These are phyloP conservation scores for Barnardius zonarius DNA, from an alignment of 2,113 vertebrate species.

Conservation along the genomic window DNA sequence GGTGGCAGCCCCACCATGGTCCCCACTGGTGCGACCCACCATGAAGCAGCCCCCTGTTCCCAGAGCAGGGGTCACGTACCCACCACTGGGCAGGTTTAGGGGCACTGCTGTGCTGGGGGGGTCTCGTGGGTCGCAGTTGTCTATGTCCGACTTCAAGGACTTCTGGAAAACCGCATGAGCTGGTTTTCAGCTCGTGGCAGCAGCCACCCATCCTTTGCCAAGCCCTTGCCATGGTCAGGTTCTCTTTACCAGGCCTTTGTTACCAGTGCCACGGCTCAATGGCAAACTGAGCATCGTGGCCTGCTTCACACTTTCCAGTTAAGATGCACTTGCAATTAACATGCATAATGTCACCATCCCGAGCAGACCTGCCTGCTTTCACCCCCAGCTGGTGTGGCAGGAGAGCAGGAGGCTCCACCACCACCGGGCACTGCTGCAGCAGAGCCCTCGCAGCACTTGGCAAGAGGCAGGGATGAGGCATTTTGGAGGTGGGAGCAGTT, in stretches of 20 bases:
- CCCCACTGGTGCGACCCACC: neutral
- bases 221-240: neutral
- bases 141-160: neutral
- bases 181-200: neutral
- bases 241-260: neutral
- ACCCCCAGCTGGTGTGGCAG: neutral
- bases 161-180: neutral
- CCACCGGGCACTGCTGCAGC: neutral
- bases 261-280: neutral
- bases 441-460: neutral
- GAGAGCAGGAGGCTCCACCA: neutral
- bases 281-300: neutral
- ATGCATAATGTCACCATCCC: fast-evolving
- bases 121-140: fast-evolving
- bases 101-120: neutral
- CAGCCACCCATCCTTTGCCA: neutral
- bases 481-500: neutral
- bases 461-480: neutral
- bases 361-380: neutral
- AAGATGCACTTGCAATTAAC: neutral
- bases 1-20: neutral
- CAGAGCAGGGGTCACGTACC: fast-evolving
- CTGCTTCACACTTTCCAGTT: neutral
- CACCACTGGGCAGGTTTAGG: neutral
- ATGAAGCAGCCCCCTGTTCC: neutral